Base-by-base conservation (phyloP, 1,140 invertebrate genomes). In the Rhopalosiphum maidis region DNA sequence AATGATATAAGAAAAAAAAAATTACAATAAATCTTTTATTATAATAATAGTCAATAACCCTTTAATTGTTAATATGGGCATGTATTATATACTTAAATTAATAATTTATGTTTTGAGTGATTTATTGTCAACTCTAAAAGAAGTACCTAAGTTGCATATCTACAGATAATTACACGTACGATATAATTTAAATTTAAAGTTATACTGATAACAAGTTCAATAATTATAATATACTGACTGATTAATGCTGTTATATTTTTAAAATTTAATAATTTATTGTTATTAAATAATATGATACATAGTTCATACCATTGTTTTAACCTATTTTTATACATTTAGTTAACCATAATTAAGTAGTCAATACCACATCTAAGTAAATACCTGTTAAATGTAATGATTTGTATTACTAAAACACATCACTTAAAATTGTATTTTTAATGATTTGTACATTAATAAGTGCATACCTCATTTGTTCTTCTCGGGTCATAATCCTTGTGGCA, bases 381-480 rank as follows among this genome's bases (percentile, higher is more conserved):
- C 25, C 11, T n/a, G 54, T 89, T 30, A 30, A 46, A 54, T 21
- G 23, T 51, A n/a, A 89, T 41, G 0, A 46, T 51, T 55, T 46
- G 7, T 89, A 18, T 89, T 37, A 46, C 21, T 51, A 35, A 48
- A 46, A 89, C n/a, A n/a, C 9, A 89, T 89, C 1, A n/a, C 4
- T 11, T 68, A 68, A 30, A 55, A 30, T 4, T 82, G 6, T 82
- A 22, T 82, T 82, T 82, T 21, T 25, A 48, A 68, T 30, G 25
- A 68, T 15, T 60, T 68, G 30, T 68, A 77, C 60, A n/a, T 77
- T 77, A 77, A 77, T n/a, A n/a, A n/a, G 15, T n/a, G 30, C 5
- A 51, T 93, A 93, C 91, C 82, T 93, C 82, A 93, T 86, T 93
- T 85, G 77, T 55, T 93, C 91, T 93, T 93, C 91, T 22, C 35